Evolutionary conservation across 35 echinoderm and acorn worm species (phyloP), one percentile per base, ranked within the genome.

Genomic region (Holothuria glaberrima): DNA sequence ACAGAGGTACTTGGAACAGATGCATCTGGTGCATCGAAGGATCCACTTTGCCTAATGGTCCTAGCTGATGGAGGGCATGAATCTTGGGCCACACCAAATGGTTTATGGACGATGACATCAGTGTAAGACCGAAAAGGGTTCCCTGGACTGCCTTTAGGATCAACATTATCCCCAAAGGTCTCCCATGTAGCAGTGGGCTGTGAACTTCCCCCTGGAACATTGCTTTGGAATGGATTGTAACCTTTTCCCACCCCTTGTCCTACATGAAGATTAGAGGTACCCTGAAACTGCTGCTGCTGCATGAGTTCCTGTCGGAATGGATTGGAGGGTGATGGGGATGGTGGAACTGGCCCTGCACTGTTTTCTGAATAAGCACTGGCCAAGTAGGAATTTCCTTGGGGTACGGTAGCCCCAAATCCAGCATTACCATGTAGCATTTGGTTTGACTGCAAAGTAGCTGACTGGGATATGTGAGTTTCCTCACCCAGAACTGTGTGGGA

Each of bases 301-400:
- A 93, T 48, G 12, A 94, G 31, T 21, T 98, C 95, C 44, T 92
- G 71, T 28, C 82, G 81, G 72, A 98, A 98, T 33, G 95, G 95
- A 65, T 98, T 98, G 41, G 93, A 92, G 18, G 90, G 82, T 56
- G 71, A 86, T 12, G 57, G 68, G 58, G 58, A 57, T 67, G 62
- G 86, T 71, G 35, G 74, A 48, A 72, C 54, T 65, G 59, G 34
- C 52, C 58, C 9, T 82, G 75, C 33, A 18, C 58, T 24, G 20
- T 76, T 38, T 20, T 45, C 29, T 61, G 69, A 21, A 66, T 30
- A 35, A 88, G 19, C 54, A 21, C 60, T 27, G 54, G 91, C 54
- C 70, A 75, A 48, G 32, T 45, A 32, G 29, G 24, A 27, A 56
- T 74, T 79, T 60, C 9, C 5, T 61, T 35, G 6, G 71, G 74